Evolutionary conservation across 2,888 invertebrate genomes (phyloP).

Genomic region (Ceraclea dissimilis): DNA sequence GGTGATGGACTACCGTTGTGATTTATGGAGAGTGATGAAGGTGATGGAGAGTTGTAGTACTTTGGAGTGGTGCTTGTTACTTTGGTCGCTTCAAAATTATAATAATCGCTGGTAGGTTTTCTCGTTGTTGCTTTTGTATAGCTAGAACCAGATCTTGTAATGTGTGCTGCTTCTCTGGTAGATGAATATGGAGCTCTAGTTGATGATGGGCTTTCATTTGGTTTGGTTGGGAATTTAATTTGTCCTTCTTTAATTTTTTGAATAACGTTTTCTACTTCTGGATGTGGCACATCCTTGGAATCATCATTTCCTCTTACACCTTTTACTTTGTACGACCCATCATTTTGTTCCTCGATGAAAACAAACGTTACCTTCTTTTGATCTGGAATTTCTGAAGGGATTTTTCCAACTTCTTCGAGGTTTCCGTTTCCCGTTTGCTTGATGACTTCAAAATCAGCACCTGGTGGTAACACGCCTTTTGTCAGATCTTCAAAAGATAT

Average conservation of each 20-base stretch:
- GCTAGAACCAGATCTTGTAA: conserved; percentile 28
- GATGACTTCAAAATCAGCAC: conserved; percentile 73
- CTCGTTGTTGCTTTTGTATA: conserved; percentile 27
- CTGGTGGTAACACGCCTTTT: conserved; percentile 69
- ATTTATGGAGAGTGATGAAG: conserved; percentile 23
- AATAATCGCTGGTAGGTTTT: conserved; percentile 30
- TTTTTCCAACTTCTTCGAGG: conserved; percentile 59
- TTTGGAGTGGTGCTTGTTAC: conserved; percentile 19
- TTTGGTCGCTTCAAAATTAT: conserved; percentile 28
- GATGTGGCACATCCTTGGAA: conserved; percentile 50
- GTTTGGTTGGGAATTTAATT: conserved; percentile 63
- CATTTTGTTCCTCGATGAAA: conserved; percentile 76
- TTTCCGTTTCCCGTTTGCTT: conserved; percentile 67
- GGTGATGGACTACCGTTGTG: conserved; percentile 25
- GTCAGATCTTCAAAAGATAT: conserved; percentile 70
- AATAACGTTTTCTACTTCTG: conserved; percentile 70
- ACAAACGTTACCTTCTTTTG: conserved; percentile 82
- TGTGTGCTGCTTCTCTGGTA: conserved; percentile 34
- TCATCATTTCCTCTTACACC: conserved; percentile 70
- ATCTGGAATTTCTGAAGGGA: conserved; percentile 52
- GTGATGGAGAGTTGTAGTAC: conserved; percentile 22
- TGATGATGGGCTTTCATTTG: conserved; percentile 29
- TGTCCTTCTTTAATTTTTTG: conserved; percentile 76
- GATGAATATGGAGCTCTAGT: conserved; percentile 37
- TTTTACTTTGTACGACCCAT: conserved; percentile 78